phyloP scores from a whole-genome alignment of 2,113 vertebrate genomes.

The Todiramphus chloris region DNA sequence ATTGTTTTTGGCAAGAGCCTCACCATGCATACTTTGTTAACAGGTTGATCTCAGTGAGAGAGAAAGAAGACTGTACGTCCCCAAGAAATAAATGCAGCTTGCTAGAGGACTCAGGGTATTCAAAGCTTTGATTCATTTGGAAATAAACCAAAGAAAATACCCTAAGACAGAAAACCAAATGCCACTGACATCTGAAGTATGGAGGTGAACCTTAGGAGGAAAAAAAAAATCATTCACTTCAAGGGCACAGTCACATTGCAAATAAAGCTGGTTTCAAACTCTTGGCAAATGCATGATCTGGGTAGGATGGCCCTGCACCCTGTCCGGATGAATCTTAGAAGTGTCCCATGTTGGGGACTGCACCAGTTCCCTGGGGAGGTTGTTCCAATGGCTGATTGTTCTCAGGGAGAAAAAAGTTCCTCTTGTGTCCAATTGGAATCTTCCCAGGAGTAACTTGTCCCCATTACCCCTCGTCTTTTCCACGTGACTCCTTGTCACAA shows the following conservation, averaged over 20 bases:
- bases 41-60: not conserved
- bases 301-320: too few relatives aligned
- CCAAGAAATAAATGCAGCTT: not conserved
- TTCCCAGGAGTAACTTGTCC: too few relatives aligned
- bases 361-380: too few relatives aligned
- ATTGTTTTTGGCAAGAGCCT: constrained; percentile 71
- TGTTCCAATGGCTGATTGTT: too few relatives aligned
- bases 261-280: not conserved
- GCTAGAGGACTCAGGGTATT: not conserved
- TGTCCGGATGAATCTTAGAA: not conserved
- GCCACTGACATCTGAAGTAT: not conserved
- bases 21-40: constrained; percentile 34
- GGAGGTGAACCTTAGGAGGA: not conserved
- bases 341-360: not conserved
- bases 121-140: not conserved
- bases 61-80: not conserved
- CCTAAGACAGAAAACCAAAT: not conserved
- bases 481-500: too few relatives aligned
- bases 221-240: not conserved
- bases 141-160: not conserved
- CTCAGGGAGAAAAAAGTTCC: too few relatives aligned
- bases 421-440: too few relatives aligned
- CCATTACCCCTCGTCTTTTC: not conserved
- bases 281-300: too few relatives aligned
- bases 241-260: not conserved